A percentile compares a stretch with the other conserved stretches of the same genome.
Conservation (phyloP, 2,797 vertebrate species). For the Anguilla marmorata region DNA sequence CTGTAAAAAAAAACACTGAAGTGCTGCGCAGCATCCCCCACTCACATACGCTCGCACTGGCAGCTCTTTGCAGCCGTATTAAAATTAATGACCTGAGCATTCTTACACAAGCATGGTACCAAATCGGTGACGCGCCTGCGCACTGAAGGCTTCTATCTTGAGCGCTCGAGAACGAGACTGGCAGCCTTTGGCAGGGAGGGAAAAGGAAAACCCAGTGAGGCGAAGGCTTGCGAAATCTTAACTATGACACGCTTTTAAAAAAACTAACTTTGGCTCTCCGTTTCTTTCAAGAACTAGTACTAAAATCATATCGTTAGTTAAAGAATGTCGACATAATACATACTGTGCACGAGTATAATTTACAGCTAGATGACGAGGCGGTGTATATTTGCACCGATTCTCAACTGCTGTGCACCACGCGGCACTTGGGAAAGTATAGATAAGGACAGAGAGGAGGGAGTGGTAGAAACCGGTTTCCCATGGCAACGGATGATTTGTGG, state of each 20-base stretch:
- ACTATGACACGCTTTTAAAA: neutral
- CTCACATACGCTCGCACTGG: neutral
- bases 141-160: neutral
- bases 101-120: conserved; percentile 35
- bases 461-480: conserved; percentile 33
- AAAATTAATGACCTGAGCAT: conserved; percentile 24
- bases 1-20: neutral
- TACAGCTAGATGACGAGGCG: neutral
- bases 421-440: conserved; percentile 19
- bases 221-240: neutral
- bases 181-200: neutral
- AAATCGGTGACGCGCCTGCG: conserved; percentile 31
- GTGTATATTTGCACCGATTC: neutral
- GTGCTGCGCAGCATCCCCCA: neutral
- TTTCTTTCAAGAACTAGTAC: neutral
- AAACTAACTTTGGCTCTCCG: neutral
- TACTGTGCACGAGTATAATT: neutral
- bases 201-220: conserved; percentile 4
- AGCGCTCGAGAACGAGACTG: neutral
- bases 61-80: conserved; percentile 8
- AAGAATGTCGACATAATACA: neutral
- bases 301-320: neutral
- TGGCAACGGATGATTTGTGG: conserved; percentile 39
- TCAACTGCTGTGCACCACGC: conserved; percentile 10
- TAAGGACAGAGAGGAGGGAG: conserved; percentile 31